phyloP scores from a whole-genome alignment of 2,797 vertebrate genomes.

The Alca torda region DNA sequence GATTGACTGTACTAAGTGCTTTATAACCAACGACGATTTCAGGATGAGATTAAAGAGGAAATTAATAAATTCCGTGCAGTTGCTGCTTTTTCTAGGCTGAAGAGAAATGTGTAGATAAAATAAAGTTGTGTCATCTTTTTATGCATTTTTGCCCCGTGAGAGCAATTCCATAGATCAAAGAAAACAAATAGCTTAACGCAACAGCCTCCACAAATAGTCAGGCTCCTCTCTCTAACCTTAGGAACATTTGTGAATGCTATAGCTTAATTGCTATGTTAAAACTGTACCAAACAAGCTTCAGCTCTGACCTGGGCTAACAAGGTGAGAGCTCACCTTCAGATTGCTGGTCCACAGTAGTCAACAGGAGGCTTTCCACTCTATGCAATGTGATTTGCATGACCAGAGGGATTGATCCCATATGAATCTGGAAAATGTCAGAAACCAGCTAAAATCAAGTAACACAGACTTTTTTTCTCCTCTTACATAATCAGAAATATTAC shows the following conservation, averaged over 20 bases:
- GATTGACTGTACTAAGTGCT: not conserved
- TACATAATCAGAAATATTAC: not conserved
- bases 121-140: not conserved
- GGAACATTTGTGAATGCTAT: not conserved
- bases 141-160: accelerated
- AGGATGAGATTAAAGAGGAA: not conserved
- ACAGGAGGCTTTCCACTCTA: not conserved
- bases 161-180: not conserved
- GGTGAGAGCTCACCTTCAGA: not conserved
- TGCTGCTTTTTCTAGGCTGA: not conserved
- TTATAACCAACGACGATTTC: not conserved
- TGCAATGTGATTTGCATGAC: not conserved
- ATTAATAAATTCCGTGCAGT: not conserved
- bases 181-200: not conserved
- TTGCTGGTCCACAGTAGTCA: not conserved
- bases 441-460: not conserved
- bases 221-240: not conserved
- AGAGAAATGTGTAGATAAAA: not conserved
- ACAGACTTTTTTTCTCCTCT: not conserved
- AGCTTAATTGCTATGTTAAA: not conserved
- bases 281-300: not conserved
- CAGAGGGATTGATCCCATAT: not conserved
- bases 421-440: not conserved
- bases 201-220: not conserved
- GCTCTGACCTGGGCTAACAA: not conserved